phyloP scores from a whole-genome alignment of 2,888 invertebrate species.

The Acleris literana region DNA sequence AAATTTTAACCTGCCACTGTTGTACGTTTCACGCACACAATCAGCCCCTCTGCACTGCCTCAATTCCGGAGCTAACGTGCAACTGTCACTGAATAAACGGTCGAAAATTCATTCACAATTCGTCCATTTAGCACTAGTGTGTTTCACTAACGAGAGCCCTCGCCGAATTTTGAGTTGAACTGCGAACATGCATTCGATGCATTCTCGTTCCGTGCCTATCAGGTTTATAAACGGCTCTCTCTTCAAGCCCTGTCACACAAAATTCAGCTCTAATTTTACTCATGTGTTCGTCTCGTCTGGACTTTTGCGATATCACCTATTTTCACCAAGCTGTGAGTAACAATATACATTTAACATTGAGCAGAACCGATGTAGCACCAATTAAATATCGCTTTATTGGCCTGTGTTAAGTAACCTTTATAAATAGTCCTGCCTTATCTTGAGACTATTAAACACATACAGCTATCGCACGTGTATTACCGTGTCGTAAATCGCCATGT shows the following conservation, averaged over 20 bases:
- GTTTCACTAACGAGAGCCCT: slow-evolving; percentile 37
- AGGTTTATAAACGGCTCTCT: slow-evolving; percentile 17
- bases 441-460: slow-evolving; percentile 43
- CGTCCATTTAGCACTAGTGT: slow-evolving; percentile 36
- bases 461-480: slow-evolving; percentile 26
- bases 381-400: slow-evolving; percentile 60
- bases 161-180: slow-evolving; percentile 35
- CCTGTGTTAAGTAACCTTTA: slow-evolving; percentile 52
- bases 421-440: slow-evolving; percentile 48
- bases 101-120: slow-evolving; percentile 36
- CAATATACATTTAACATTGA: slow-evolving; percentile 22
- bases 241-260: slow-evolving; percentile 1
- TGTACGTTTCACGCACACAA: neutral
- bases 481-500: slow-evolving; percentile 10
- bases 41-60: slow-evolving; percentile 3
- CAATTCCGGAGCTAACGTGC: slow-evolving; percentile 11
- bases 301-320: slow-evolving; percentile 4
- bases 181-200: slow-evolving; percentile 34
- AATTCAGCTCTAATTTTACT: slow-evolving; percentile 15
- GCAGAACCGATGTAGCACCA: slow-evolving; percentile 48
- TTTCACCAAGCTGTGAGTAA: slow-evolving; percentile 8
- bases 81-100: slow-evolving; percentile 34
- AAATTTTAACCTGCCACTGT: neutral
- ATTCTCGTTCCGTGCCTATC: slow-evolving; percentile 18
- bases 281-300: slow-evolving; percentile 15